Evolutionary conservation across 64 coral and sea anemone species (phyloP).

Genomic region (Pocillopora verrucosa): DNA sequence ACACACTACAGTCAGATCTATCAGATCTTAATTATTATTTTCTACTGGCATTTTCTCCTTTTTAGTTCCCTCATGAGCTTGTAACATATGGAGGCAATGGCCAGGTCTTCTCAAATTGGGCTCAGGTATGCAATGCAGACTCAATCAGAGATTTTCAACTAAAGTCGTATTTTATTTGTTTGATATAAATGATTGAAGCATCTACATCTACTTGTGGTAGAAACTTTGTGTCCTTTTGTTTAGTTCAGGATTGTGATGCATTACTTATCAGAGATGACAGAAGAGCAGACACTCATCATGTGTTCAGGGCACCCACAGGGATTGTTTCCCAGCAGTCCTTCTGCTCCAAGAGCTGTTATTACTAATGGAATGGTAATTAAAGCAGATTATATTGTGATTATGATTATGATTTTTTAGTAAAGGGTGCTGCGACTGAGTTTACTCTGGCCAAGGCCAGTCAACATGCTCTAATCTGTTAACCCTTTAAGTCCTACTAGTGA

Average conservation of each 20-base stretch:
- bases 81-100: conserved; percentile 99
- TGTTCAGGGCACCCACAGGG: conserved; percentile 92
- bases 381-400: not conserved
- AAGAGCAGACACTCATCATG: conserved; percentile 89
- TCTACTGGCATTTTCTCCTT: not conserved
- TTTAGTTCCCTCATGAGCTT: conserved; percentile 94
- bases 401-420: not conserved
- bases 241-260: conserved; percentile 95
- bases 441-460: too few species aligned
- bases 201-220: too few species aligned
- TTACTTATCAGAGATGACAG: conserved; percentile 89
- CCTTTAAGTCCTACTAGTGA: too few species aligned
- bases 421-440: too few species aligned
- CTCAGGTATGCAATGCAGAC: conserved; percentile 61
- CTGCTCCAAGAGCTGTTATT: conserved; percentile 79
- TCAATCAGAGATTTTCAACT: not conserved
- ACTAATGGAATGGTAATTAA: conserved; percentile 89
- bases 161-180: too few species aligned
- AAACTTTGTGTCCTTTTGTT: not conserved
- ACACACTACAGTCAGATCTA: too few species aligned
- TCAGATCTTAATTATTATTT: too few species aligned
- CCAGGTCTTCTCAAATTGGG: conserved; percentile 98
- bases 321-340: conserved; percentile 79
- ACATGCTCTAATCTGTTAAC: too few species aligned
- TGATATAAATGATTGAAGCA: too few species aligned